phyloP scores from a whole-genome alignment of 1,140 invertebrate genomes.

The Melanaphis sacchari region DNA sequence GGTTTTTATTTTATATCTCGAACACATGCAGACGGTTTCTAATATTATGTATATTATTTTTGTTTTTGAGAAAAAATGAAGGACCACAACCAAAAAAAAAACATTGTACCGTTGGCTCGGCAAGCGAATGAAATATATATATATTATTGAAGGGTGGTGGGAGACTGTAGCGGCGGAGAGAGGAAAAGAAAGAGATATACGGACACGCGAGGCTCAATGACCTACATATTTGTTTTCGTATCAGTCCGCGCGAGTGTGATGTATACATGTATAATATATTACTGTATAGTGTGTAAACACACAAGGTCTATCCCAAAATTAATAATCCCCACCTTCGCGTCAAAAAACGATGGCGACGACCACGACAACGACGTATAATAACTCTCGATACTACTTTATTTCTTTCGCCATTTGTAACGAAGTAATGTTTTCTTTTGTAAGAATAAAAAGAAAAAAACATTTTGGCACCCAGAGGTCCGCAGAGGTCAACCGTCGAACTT shows the following conservation, averaged over 20 bases:
- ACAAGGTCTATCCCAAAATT: constrained; percentile 57
- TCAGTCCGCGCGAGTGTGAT: constrained; percentile 21
- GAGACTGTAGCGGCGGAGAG: background rate
- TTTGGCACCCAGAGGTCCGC: background rate
- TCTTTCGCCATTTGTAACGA: constrained; percentile 20
- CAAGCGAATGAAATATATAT: background rate
- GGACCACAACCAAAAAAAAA: background rate
- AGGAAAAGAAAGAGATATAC: constrained; percentile 6
- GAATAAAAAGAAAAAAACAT: constrained; percentile 15
- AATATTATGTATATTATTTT: background rate
- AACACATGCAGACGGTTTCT: background rate
- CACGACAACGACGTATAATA: background rate
- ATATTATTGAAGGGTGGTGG: background rate
- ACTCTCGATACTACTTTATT: constrained; percentile 25
- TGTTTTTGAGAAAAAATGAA: background rate
- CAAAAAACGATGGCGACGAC: background rate
- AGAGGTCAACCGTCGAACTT: constrained; percentile 42
- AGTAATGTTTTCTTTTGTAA: constrained; percentile 12
- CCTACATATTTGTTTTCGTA: constrained; percentile 57
- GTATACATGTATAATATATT: background rate
- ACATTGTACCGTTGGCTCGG: background rate
- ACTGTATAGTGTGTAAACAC: constrained; percentile 15
- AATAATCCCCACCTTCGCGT: constrained; percentile 39
- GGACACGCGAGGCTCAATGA: constrained; percentile 52
- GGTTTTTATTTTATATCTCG: background rate